A percentile compares a stretch with the other conserved stretches of the same genome.
Conservation (phyloP, 2,888 invertebrate genomes). For the Craniophora ligustri region DNA sequence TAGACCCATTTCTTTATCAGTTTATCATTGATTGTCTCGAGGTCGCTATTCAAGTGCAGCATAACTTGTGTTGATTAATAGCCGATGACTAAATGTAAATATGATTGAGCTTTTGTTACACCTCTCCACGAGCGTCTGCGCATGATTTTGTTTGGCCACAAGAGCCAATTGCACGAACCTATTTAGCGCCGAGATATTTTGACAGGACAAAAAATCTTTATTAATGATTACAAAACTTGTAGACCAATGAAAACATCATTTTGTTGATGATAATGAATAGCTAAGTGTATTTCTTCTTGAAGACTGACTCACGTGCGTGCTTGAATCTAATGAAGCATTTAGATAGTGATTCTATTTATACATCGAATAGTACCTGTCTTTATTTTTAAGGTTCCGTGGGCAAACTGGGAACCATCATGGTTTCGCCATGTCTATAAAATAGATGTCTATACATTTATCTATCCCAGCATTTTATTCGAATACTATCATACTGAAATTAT, state of each 20-base stretch:
- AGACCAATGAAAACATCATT: conserved; percentile 60
- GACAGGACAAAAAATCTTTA: conserved; percentile 63
- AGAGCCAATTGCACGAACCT: conserved; percentile 60
- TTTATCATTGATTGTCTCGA: conserved; percentile 84
- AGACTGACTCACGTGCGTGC: conserved; percentile 42
- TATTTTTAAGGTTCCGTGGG: background rate
- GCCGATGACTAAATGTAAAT: conserved; percentile 82
- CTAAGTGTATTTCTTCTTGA: conserved; percentile 46
- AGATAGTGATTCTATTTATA: conserved; percentile 27
- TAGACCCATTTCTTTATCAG: conserved; percentile 87
- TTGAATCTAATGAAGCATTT: conserved; percentile 46
- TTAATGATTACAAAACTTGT: conserved; percentile 53
- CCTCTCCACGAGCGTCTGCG: conserved; percentile 51
- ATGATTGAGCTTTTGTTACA: conserved; percentile 78
- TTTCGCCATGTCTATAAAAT: no score
- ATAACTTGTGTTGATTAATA: conserved; percentile 78
- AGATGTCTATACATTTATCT: background rate
- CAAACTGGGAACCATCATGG: background rate
- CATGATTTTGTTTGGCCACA: conserved; percentile 64
- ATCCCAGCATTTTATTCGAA: background rate
- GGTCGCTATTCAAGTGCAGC: conserved; percentile 71
- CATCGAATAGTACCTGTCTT: background rate
- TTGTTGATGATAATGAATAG: conserved; percentile 53
- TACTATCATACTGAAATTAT: no score
- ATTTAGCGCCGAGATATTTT: conserved; percentile 55